Evolutionary conservation across 2,113 vertebrate species (phyloP), one percentile per base, ranked within the genome.

Genomic region (Pleuronectes platessa): DNA sequence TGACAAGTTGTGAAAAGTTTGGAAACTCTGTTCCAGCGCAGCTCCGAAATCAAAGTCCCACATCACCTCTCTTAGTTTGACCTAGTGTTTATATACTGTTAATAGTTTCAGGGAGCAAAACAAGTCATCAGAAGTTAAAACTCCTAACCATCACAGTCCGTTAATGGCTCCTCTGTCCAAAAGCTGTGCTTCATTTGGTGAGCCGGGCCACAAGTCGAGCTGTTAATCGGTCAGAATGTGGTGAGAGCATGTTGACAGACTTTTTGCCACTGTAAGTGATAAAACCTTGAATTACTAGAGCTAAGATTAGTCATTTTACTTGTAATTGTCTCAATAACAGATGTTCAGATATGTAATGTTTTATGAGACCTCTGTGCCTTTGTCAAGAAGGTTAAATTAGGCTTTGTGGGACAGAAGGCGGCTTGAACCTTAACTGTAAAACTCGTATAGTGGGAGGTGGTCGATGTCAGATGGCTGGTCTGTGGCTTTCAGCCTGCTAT

Each of bases 381-480:
- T 42, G 15, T 69, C 73, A 26, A 18, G 45, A 8, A 71, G 69
- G 42, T 68, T 53, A 68, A 18, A 64, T 66, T 59, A 55, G 51
- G 14, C 61, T 70, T 35, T 27, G 56, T 40, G 59, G 61, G 53
- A 49, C 56, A 37, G 15, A 11, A 17, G 24, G 24, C 5, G 26
- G 9, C 5, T 35, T 5, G 18, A 73, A 71, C 62, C 53, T 3
- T 60, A 17, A 55, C 49, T 58, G 71, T 68, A 13, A 54, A 54
- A 56, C 67, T 26, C 66, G 61, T 40, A 45, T 42, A 60, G 75
- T 69, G 60, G 65, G 76, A 79, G 85, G 77, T 79, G 78, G 76
- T 68, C 78, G 65, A 86, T 88, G 86, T 93, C 82, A 86, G 82
- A 83, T 88, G 81, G 72, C 67, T 66, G 70, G 75, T 87, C 88